A percentile compares a stretch with the other conserved stretches of the same genome.
These are phyloP conservation scores for Mactromeris polynyma DNA, from an alignment of 2,888 invertebrate species.

Conservation along the genomic window DNA sequence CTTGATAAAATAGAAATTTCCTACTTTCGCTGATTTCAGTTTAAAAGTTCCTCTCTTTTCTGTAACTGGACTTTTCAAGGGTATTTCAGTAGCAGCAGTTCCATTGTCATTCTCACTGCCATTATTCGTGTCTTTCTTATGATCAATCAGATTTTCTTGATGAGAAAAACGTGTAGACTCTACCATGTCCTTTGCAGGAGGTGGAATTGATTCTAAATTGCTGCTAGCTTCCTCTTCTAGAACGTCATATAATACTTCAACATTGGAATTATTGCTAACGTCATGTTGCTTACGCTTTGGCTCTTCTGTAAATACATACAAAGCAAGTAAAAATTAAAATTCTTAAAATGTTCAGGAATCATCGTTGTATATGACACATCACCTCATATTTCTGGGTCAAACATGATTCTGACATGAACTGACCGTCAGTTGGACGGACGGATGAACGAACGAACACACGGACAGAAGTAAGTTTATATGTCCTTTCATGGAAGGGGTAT, in stretches of 20 bases:
- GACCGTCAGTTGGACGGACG: too few relatives aligned
- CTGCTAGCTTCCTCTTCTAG: neutral
- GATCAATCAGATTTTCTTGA: too few relatives aligned
- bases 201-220: neutral
- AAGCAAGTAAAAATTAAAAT: too few relatives aligned
- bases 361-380: too few relatives aligned
- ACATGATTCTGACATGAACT: too few relatives aligned
- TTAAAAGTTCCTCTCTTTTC: neutral
- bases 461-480: too few relatives aligned
- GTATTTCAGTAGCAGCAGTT: neutral
- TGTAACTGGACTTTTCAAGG: neutral
- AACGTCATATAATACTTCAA: neutral
- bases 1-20: neutral
- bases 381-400: too few relatives aligned
- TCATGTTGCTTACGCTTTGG: neutral
- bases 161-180: neutral
- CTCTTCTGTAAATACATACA: neutral
- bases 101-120: neutral
- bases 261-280: neutral
- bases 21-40: neutral
- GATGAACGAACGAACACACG: too few relatives aligned
- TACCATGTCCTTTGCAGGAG: neutral
- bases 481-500: too few relatives aligned
- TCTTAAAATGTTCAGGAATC: too few relatives aligned
- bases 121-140: neutral